Base-by-base conservation (phyloP, 2,113 vertebrate genomes). In the Bubo blakistoni region DNA sequence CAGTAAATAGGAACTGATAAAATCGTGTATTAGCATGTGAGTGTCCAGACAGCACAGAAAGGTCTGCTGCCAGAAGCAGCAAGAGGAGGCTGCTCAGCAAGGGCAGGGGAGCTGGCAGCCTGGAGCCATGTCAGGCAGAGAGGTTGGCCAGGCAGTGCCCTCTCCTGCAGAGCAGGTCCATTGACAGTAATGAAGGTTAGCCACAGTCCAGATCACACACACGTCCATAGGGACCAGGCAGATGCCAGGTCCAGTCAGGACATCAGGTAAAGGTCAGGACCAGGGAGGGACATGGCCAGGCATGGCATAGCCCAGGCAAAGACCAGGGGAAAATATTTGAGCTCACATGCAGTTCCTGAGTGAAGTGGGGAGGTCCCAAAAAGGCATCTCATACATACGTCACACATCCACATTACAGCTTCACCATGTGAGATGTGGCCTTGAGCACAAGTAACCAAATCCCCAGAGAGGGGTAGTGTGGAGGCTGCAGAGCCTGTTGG, bases 361-460 rank as follows among this genome's bases (percentile, higher is more conserved):
- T 7, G 11, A 30, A 63, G 25, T 29, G n/a, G 7, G 21, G 18
- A 72, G 17, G 24, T 26, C 46, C 16, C 10, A 10, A 27, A 52
- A 65, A 36, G 15, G 12, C 20, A 46, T 42, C 17, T 81, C 42
- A 30, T 2, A 32, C 3, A 6, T 72, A 42, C 52, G 30, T 34
- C 44, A 22, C 2, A 3, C 11, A 55, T 40, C 16, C 9, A 11
- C 0, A 0, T 40, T 61, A n/a, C 15, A 44, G n/a, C 13, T 25
- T 6, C 32, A 34, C 34, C 11, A 3, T 30, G 18, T 42, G 59
- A 74, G 38, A 67, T 65, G 30, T 79, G 20, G 22, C 36, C 46
- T 58, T 34, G 10, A 54, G 24, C 2, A 7, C 6, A 58, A 44
- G 15, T 13, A 81, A 12, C 7, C 13, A 70, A 70, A 61, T 4